These are phyloP conservation scores for Argya squamiceps DNA, from an alignment of 2,797 vertebrate species.

Conservation along the genomic window DNA sequence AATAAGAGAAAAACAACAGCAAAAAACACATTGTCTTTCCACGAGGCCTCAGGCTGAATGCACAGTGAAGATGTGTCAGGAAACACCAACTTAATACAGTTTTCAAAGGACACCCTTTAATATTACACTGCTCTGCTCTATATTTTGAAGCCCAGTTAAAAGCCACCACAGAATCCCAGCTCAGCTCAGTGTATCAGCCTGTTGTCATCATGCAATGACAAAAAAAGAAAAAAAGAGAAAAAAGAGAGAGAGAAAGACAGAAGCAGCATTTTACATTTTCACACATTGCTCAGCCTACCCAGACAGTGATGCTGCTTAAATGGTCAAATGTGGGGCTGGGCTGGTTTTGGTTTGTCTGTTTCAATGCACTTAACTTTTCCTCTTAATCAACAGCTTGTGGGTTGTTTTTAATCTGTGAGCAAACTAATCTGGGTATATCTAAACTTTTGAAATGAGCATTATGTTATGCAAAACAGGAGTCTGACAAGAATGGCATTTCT, in stretches of 20 bases:
- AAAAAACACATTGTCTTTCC: not conserved
- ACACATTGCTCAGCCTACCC: accelerated
- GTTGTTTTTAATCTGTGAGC: not conserved
- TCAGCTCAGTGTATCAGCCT: not conserved
- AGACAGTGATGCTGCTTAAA: not conserved
- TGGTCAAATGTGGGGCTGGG: not conserved
- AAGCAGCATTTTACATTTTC: not conserved
- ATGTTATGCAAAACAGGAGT: not conserved
- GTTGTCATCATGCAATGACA: accelerated
- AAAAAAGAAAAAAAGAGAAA: not conserved
- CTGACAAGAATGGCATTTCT: not conserved
- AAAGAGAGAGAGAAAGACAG: not conserved
- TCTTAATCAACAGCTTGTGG: not conserved
- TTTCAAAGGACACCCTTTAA: not conserved
- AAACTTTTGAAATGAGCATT: not conserved
- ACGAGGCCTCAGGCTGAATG: not conserved
- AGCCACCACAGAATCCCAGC: not conserved
- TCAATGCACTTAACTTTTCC: not conserved
- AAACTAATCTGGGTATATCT: not conserved
- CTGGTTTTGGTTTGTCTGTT: not conserved
- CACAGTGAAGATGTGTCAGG: not conserved
- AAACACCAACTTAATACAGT: not conserved
- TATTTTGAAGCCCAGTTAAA: not conserved
- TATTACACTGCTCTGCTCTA: not conserved
- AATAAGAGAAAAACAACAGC: not conserved